phyloP scores from a whole-genome alignment of 2,888 invertebrate genomes.

The Synergus itoensis region DNA sequence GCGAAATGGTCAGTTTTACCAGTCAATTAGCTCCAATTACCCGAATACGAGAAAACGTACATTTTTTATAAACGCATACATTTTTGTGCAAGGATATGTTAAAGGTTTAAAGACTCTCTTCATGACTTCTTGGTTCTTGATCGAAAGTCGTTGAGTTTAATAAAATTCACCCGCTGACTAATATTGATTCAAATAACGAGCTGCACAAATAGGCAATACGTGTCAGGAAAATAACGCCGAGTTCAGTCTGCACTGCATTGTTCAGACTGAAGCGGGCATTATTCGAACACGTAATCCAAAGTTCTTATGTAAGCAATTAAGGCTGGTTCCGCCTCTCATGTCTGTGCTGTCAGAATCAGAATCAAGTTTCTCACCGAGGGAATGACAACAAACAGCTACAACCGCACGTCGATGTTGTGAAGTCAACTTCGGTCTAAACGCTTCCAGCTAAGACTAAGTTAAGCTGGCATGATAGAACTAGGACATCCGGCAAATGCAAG shows the following conservation, averaged over 20 bases:
- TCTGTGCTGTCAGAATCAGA: constrained; percentile 25
- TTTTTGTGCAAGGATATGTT: too few species aligned
- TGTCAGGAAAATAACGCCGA: background rate
- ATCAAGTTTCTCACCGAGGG: constrained; percentile 21
- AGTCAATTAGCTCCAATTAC: constrained; percentile 30
- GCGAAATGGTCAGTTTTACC: constrained; percentile 24
- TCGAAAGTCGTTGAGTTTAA: background rate
- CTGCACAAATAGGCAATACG: background rate
- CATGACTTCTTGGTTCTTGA: background rate
- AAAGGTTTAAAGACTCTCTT: background rate
- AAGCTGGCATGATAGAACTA: constrained; percentile 33
- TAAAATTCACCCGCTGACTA: background rate
- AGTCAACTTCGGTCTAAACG: constrained; percentile 20
- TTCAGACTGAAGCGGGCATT: background rate
- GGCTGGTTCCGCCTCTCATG: constrained; percentile 14
- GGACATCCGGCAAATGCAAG: constrained; percentile 25
- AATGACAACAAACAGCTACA: constrained; percentile 4
- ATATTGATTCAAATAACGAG: background rate
- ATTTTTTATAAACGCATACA: background rate
- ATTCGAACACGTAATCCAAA: background rate
- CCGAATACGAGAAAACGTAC: constrained; percentile 6
- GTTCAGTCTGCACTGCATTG: background rate
- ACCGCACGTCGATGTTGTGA: constrained; percentile 5
- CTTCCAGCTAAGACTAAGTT: constrained; percentile 22
- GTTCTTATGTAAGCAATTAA: constrained; percentile 25